phyloP scores from a whole-genome alignment of 2,888 invertebrate species.

The Heliconius sara region DNA sequence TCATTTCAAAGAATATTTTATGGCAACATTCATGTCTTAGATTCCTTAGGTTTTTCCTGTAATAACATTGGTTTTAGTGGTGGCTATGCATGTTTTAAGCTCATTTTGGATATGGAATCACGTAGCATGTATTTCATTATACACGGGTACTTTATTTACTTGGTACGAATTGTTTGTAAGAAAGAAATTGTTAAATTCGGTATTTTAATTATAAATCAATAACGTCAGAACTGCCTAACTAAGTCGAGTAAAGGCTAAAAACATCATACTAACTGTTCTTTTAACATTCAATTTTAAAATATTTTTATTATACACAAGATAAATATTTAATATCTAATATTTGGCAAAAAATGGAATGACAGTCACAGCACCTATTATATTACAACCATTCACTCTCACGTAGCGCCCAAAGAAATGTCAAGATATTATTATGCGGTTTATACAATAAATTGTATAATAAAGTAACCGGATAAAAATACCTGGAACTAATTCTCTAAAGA shows the following conservation, averaged over 20 bases:
- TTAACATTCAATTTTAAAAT: not conserved
- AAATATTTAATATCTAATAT: not conserved
- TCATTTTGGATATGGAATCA: not conserved
- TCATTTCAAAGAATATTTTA: slow-evolving; percentile 17
- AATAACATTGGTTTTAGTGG: not conserved
- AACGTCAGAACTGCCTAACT: not conserved
- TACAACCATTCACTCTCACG: slow-evolving; percentile 34
- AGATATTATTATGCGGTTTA: slow-evolving; percentile 22
- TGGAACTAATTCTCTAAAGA: slow-evolving; percentile 6
- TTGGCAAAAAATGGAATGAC: slow-evolving; percentile 1
- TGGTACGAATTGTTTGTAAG: not conserved
- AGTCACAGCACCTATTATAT: slow-evolving; percentile 26
- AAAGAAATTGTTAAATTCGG: not conserved
- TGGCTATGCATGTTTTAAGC: slow-evolving; percentile 8
- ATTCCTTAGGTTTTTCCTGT: slow-evolving; percentile 1
- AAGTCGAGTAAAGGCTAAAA: not conserved
- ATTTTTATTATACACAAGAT: not conserved
- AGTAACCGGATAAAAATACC: slow-evolving; percentile 1
- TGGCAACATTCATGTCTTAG: slow-evolving; percentile 15
- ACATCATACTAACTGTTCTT: not conserved
- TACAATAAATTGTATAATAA: slow-evolving; percentile 8
- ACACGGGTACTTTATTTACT: not conserved
- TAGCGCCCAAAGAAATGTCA: slow-evolving; percentile 28
- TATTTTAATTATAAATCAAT: not conserved
- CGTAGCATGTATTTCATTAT: not conserved